Base-by-base conservation (phyloP, 2,797 vertebrate genomes). In the Rhinophrynus dorsalis region DNA sequence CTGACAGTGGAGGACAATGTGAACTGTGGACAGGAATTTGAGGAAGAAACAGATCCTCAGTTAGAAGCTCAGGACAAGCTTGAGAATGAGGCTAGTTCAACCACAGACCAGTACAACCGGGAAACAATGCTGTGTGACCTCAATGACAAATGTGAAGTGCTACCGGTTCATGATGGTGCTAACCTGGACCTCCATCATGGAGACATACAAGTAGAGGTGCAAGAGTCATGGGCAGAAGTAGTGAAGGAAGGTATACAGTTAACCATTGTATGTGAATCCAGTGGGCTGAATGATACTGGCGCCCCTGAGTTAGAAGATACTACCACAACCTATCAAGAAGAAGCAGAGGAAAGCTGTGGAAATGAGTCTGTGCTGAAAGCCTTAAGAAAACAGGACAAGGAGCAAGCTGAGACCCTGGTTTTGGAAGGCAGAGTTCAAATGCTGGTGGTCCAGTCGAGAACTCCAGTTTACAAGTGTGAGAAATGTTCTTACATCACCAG, bases 351-450 rank as follows among this genome's bases (percentile, higher is more conserved):
- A 38, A 57, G 42, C 75, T 27, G 23, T 1, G 81, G 85, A 30
- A 83, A 89, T 0, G 90, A 94, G 60, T 83, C 67, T 0, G 77
- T 79, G 2, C 81, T 96, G 32, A 90, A 89, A 75, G 91, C 89
- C 0, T 82, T 95, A 68, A 91, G 91, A 76, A 93, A 87, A 72
- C 92, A 91, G 18, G 96, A 99, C 83, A 94, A 90, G 78, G 94
- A 96, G 47, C 94, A 96, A 69, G 94, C 94, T 0, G 90, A 96
- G 35, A 87, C 92, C 0, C 84, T 98, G 77, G 91, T 99, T 17
- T 78, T 96, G 69, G 96, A 97, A 67, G 97, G 96, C 2, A 88
- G 91, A 7, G 96, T 99, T 37, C 93, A 96, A 78, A 94, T 99
- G 94, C 84, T 98, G 5, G 91, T 96, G 70, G 89, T 96, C 45